Percentiles rank a stretch among this genome's conserved stretches.
phyloP scores from a whole-genome alignment of 2,888 invertebrate genomes.

The Thysanoteuthis rhombus region DNA sequence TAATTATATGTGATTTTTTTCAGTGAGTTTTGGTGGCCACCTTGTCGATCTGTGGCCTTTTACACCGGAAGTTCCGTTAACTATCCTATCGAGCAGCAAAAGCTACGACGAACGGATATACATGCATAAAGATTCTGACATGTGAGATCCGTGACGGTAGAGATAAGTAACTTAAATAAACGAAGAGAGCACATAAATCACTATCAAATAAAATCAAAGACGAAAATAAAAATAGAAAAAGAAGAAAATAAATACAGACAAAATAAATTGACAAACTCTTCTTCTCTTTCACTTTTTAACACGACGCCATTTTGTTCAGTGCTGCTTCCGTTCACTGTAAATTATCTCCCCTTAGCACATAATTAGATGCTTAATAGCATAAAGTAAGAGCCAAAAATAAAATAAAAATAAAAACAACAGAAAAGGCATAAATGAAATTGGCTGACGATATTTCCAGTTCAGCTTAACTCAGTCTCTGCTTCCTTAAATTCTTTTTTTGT shows the following conservation, averaged over 20 bases:
- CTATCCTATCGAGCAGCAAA: background rate
- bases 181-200: background rate
- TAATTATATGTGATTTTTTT: background rate
- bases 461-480: no score
- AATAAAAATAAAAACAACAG: background rate
- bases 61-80: background rate
- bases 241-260: background rate
- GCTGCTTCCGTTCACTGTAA: background rate
- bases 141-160: background rate
- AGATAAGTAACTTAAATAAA: constrained; percentile 12
- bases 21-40: background rate
- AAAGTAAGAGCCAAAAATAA: background rate
- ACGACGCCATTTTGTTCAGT: background rate
- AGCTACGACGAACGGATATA: background rate
- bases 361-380: background rate
- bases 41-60: background rate
- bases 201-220: background rate
- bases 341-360: background rate
- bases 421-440: background rate
- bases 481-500: background rate
- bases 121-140: background rate
- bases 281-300: background rate
- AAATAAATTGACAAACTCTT: background rate
- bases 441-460: background rate
- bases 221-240: background rate